These are phyloP conservation scores for Gastrophysa polygoni DNA, from an alignment of 2,888 invertebrate genomes.

Conservation along the genomic window DNA sequence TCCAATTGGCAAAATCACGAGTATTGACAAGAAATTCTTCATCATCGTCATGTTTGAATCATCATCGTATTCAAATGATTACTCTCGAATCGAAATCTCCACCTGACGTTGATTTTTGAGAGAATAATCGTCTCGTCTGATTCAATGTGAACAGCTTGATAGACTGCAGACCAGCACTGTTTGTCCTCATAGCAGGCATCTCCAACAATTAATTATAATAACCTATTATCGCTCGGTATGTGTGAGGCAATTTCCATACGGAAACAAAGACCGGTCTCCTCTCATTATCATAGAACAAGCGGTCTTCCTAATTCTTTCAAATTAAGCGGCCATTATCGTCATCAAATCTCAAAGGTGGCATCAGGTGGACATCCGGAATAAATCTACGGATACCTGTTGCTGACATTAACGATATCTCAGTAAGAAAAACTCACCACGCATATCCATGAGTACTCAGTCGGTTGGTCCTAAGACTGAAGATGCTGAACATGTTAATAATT, in stretches of 20 bases:
- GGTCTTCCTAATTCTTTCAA: background rate
- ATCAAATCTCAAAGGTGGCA: background rate
- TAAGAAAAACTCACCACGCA: background rate
- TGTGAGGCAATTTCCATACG: background rate
- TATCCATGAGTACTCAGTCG: background rate
- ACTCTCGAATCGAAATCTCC: too few relatives aligned
- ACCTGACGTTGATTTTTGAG: too few relatives aligned
- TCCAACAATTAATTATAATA: background rate
- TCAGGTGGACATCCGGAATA: background rate
- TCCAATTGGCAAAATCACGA: too few relatives aligned
- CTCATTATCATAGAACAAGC: slow-evolving; percentile 1
- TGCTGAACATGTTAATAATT: too few relatives aligned
- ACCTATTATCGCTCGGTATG: background rate
- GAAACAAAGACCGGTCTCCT: background rate
- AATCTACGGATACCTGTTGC: background rate
- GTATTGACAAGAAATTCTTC: too few relatives aligned
- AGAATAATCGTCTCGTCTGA: too few relatives aligned
- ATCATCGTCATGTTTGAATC: too few relatives aligned
- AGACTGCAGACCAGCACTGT: too few relatives aligned
- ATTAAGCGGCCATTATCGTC: background rate
- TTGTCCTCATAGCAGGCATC: background rate
- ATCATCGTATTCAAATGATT: too few relatives aligned
- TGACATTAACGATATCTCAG: background rate
- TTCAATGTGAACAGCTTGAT: too few relatives aligned
- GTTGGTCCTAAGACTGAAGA: background rate